phyloP scores from a whole-genome alignment of 2,797 vertebrate genomes.

The Poeciliopsis turneri region DNA sequence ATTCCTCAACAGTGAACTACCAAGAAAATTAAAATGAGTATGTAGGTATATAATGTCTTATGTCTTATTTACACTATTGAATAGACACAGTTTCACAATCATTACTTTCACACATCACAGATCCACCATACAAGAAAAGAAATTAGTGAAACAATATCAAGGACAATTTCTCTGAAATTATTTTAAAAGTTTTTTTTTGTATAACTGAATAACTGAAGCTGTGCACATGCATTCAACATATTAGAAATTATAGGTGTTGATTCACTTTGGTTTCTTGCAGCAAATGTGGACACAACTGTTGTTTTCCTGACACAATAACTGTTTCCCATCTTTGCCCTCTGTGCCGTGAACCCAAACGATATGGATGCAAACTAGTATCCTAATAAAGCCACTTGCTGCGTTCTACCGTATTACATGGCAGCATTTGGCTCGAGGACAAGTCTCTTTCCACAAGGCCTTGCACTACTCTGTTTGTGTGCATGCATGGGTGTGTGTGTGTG shows the following conservation, averaged over 20 bases:
- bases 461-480: constrained; percentile 27
- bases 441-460: constrained; percentile 57
- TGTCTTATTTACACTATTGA: not conserved
- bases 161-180: not conserved
- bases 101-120: not conserved
- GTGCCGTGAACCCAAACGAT: constrained; percentile 51
- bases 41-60: not conserved
- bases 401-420: constrained; percentile 54
- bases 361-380: constrained; percentile 46
- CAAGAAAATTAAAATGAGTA: not conserved
- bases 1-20: not conserved
- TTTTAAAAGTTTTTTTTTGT: not conserved
- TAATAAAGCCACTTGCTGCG: constrained; percentile 51
- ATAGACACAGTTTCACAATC: not conserved
- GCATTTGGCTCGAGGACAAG: constrained; percentile 47
- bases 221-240: not conserved
- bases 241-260: constrained; percentile 3
- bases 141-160: not conserved
- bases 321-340: constrained; percentile 35
- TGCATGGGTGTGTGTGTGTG: constrained; percentile 21
- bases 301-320: constrained; percentile 34
- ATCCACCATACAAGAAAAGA: not conserved
- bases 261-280: constrained; percentile 18
- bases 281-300: constrained; percentile 20
- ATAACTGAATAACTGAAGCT: not conserved